Conservation (phyloP, 2,797 vertebrate genomes). For the Paedocypris micromegethes region DNA sequence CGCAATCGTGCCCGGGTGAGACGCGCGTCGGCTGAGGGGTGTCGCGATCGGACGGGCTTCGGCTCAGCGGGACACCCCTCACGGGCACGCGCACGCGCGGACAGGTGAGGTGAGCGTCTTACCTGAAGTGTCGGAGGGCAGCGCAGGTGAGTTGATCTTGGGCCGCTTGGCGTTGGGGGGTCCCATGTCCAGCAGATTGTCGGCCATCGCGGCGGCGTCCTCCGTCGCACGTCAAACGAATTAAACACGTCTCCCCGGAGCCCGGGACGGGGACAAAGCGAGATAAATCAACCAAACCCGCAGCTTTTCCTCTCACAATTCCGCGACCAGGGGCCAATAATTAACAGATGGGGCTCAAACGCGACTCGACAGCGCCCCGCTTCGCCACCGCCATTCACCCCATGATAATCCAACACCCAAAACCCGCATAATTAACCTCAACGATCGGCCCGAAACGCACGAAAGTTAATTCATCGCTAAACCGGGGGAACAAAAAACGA, state of each 20-base stretch:
- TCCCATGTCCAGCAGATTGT: constrained; percentile 93
- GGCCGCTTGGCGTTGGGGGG: constrained; percentile 91
- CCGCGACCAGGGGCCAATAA: constrained; percentile 37
- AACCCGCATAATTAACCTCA: constrained; percentile 75
- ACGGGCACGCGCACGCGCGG: not conserved
- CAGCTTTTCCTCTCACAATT: constrained; percentile 35
- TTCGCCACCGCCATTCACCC: constrained; percentile 81
- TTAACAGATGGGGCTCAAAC: constrained; percentile 61
- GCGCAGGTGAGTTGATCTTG: constrained; percentile 92
- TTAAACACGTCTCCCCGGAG: constrained; percentile 9
- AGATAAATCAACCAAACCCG: constrained; percentile 35
- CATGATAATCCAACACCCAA: constrained; percentile 79
- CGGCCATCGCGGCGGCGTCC: constrained; percentile 73
- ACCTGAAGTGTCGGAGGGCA: constrained; percentile 91
- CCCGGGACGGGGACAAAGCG: constrained; percentile 30
- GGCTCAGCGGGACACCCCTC: no score
- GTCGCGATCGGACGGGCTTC: no score
- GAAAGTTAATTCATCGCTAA: constrained; percentile 32
- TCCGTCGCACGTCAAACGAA: constrained; percentile 17
- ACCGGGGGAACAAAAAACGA: constrained; percentile 36
- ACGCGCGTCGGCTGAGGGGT: no score
- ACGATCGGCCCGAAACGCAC: constrained; percentile 29
- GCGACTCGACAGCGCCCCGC: constrained; percentile 83
- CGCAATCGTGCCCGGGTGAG: no score
- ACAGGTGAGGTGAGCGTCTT: constrained; percentile 54